Percentiles rank a stretch among this genome's conserved stretches.
Evolutionary conservation across 2,888 invertebrate genomes (phyloP).

Genomic region (Rotaria macrura): DNA sequence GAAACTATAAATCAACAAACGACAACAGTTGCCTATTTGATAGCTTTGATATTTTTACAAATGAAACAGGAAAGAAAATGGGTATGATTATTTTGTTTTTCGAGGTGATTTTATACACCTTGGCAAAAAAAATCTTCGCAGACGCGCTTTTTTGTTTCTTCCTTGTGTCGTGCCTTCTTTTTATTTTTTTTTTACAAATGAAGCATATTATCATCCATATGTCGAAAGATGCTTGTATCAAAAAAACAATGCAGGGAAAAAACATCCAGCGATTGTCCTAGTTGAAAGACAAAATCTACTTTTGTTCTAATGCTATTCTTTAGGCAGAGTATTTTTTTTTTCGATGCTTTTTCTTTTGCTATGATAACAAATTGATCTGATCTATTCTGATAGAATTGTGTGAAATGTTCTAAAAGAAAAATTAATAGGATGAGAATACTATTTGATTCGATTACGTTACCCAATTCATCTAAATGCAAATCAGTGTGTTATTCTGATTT

Average conservation of each 20-base stretch:
- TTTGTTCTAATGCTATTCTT: neutral
- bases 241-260: neutral
- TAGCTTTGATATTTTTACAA: neutral
- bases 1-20: neutral
- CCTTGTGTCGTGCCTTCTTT: neutral
- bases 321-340: neutral
- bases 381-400: neutral
- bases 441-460: neutral
- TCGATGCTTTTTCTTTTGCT: neutral
- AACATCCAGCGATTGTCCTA: neutral
- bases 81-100: neutral
- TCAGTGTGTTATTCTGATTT: neutral
- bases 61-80: neutral
- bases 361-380: neutral
- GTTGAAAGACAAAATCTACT: neutral
- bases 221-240: neutral
- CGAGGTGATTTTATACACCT: neutral
- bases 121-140: neutral
- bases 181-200: neutral
- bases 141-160: too few species aligned
- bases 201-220: neutral
- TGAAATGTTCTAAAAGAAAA: neutral
- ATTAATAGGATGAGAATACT: neutral
- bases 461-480: slow-evolving; percentile 5
- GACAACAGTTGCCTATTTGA: neutral